Evolutionary conservation across 1,140 invertebrate genomes (phyloP).

Genomic region (Laupala kohalensis): DNA sequence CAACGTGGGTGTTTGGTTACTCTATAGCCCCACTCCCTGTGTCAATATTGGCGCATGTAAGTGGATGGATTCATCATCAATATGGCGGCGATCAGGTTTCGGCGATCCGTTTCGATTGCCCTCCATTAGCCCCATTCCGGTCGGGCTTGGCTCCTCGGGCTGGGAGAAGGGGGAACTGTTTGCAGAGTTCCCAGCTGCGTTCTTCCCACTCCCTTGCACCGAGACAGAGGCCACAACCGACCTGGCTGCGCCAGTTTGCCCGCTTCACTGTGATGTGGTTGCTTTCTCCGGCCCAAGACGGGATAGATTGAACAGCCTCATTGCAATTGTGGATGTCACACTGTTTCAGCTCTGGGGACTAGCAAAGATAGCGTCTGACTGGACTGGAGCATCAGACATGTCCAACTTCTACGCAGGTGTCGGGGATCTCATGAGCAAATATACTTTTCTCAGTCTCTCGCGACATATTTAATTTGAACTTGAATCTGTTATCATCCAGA

Average conservation of each 20-base stretch:
- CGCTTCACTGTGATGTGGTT: not conserved
- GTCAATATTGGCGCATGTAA: slow-evolving; percentile 16
- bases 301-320: too few relatives aligned
- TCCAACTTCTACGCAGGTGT: too few relatives aligned
- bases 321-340: too few relatives aligned
- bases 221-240: not conserved
- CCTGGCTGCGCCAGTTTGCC: not conserved
- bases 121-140: slow-evolving; percentile 15
- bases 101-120: slow-evolving; percentile 9
- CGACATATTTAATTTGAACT: too few relatives aligned
- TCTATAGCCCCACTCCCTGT: slow-evolving; percentile 5
- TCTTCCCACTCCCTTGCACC: not conserved
- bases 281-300: not conserved
- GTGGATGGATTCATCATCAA: slow-evolving; percentile 16
- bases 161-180: not conserved
- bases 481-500: too few relatives aligned
- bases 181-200: not conserved
- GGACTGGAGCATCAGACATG: too few relatives aligned
- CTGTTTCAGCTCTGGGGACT: too few relatives aligned
- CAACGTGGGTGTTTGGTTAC: not conserved
- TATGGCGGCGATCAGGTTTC: slow-evolving; percentile 16
- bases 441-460: too few relatives aligned
- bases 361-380: too few relatives aligned
- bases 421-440: too few relatives aligned
- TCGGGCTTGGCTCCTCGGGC: not conserved